Evolutionary conservation across 2,888 invertebrate species (phyloP).

Genomic region (Nomada hirtipes): DNA sequence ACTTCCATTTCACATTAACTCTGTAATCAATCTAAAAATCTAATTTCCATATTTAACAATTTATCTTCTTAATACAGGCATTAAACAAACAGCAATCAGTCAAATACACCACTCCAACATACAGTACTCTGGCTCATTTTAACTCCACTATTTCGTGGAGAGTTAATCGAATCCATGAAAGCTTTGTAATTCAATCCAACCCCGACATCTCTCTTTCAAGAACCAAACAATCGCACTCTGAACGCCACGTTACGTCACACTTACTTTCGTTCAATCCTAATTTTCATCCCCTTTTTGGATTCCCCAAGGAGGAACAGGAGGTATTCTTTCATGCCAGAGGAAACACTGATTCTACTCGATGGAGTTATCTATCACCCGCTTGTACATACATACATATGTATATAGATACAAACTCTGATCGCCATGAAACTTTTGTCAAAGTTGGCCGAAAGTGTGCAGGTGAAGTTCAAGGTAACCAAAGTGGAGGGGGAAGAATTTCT

Average conservation of each 20-base stretch:
- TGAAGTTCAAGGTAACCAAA: conserved; percentile 21
- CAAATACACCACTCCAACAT: background rate
- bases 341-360: conserved; percentile 15
- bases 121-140: background rate
- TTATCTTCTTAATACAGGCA: background rate
- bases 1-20: too few relatives aligned
- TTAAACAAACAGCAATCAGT: background rate
- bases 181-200: conserved; percentile 3
- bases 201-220: background rate
- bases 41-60: background rate
- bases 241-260: background rate
- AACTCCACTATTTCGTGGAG: background rate
- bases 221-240: background rate
- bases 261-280: background rate
- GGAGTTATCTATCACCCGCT: conserved; percentile 14
- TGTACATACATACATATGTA: background rate
- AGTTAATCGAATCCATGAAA: conserved; percentile 4
- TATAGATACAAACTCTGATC: conserved; percentile 9
- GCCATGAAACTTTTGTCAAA: conserved; percentile 44
- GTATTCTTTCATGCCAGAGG: background rate
- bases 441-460: conserved; percentile 9
- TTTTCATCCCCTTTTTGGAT: background rate
- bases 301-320: background rate
- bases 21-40: too few relatives aligned
- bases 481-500: conserved; percentile 47